phyloP scores from a whole-genome alignment of 2,888 invertebrate genomes.

The Aleiodes testaceus region DNA sequence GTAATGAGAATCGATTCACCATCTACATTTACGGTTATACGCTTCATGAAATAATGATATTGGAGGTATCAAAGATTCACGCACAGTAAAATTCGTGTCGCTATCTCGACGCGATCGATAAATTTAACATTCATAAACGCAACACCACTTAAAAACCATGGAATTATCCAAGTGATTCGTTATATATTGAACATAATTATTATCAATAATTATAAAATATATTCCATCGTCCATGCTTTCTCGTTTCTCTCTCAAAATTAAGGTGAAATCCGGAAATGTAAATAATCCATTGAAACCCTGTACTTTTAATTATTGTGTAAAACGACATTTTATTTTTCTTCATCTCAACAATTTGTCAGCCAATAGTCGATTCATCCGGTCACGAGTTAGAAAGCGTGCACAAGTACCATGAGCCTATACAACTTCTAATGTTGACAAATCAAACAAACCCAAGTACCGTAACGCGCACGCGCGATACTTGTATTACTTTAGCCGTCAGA shows the following conservation, averaged over 20 bases:
- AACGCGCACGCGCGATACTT: conserved; percentile 13
- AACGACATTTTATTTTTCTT: not conserved
- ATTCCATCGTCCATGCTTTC: no score
- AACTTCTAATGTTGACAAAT: conserved; percentile 41
- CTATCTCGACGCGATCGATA: conserved; percentile 21
- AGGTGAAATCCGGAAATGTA: no score
- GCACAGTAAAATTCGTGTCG: conserved; percentile 25
- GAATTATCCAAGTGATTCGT: conserved; percentile 52
- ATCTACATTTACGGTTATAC: conserved; percentile 32
- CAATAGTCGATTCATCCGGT: not conserved
- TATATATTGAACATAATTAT: conserved; percentile 43
- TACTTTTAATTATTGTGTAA: no score
- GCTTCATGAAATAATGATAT: conserved; percentile 20
- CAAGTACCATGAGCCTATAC: conserved; percentile 23
- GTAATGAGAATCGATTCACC: conserved; percentile 25
- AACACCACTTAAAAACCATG: conserved; percentile 51
- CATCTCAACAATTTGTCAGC: conserved; percentile 16
- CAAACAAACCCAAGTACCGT: conserved; percentile 38
- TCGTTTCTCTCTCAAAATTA: no score
- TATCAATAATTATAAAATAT: not conserved
- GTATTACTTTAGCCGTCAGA: not conserved
- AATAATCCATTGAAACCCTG: no score
- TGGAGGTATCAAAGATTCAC: conserved; percentile 23
- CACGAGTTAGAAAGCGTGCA: conserved; percentile 40
- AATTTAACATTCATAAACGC: conserved; percentile 6